Percentiles rank a stretch among this genome's conserved stretches.
phyloP scores from a whole-genome alignment of 2,888 invertebrate genomes.

The Hemaris fuciformis region DNA sequence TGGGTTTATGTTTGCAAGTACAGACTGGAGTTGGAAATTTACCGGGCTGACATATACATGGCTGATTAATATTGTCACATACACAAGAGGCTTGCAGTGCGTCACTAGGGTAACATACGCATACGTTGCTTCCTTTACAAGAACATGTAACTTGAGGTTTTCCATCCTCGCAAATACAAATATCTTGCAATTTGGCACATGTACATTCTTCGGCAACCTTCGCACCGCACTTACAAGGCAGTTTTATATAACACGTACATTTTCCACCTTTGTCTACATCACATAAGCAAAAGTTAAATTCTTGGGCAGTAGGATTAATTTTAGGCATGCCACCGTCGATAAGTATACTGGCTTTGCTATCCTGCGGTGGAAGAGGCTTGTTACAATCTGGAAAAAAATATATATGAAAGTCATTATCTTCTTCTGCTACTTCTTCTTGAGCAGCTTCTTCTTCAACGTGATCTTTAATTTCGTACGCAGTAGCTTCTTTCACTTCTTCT shows the following conservation, averaged over 20 bases:
- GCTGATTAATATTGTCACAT: slow-evolving; percentile 58
- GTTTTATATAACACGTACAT: slow-evolving; percentile 54
- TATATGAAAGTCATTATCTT: slow-evolving; percentile 64
- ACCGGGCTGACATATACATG: slow-evolving; percentile 57
- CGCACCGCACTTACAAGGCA: slow-evolving; percentile 65
- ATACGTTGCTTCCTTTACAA: slow-evolving; percentile 52
- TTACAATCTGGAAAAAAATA: slow-evolving; percentile 72
- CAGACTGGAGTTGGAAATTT: slow-evolving; percentile 61
- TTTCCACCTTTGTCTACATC: slow-evolving; percentile 45
- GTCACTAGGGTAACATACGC: slow-evolving; percentile 56
- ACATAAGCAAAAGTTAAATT: slow-evolving; percentile 50
- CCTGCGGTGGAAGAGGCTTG: slow-evolving; percentile 41
- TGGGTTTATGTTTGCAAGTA: slow-evolving; percentile 54
- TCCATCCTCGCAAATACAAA: slow-evolving; percentile 58
- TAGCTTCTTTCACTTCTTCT: slow-evolving; percentile 40
- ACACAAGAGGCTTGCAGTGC: slow-evolving; percentile 50
- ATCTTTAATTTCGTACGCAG: slow-evolving; percentile 39
- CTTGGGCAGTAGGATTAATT: slow-evolving; percentile 47
- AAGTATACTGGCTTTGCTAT: slow-evolving; percentile 58
- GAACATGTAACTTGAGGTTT: slow-evolving; percentile 48
- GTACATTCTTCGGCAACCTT: slow-evolving; percentile 50
- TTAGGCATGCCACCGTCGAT: slow-evolving; percentile 62
- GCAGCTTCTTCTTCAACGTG: slow-evolving; percentile 34
- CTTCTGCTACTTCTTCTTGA: slow-evolving; percentile 39
- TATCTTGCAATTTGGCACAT: slow-evolving; percentile 47